Evolutionary conservation across 2,113 vertebrate genomes (phyloP).

Genomic region (Shinisaurus crocodilurus): DNA sequence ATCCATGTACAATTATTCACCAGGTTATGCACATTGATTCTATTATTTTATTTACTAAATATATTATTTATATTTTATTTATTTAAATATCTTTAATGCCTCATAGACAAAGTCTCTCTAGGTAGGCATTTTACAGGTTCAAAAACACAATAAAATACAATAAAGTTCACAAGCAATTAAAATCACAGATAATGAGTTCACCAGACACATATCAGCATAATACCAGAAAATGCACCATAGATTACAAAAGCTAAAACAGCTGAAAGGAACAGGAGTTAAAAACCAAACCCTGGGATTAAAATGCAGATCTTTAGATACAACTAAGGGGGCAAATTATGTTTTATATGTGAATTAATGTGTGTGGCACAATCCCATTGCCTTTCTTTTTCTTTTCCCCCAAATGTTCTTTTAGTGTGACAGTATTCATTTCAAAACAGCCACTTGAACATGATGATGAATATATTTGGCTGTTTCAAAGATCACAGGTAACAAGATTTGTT

Average conservation of each 20-base stretch:
- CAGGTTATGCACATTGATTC: background rate
- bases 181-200: background rate
- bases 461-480: background rate
- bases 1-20: background rate
- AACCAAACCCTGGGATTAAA: no score
- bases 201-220: background rate
- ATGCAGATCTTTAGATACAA: background rate
- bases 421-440: background rate
- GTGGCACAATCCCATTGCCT: no score
- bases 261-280: no score
- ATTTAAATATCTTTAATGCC: background rate
- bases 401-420: background rate
- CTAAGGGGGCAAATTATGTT: background rate
- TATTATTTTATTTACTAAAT: background rate
- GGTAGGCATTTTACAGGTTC: background rate
- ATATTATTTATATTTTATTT: background rate
- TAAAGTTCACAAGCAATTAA: background rate
- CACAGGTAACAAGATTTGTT: background rate
- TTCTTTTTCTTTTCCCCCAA: background rate
- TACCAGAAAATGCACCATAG: background rate
- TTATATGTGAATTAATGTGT: no score
- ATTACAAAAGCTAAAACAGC: background rate
- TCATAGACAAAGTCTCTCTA: background rate
- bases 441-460: background rate
- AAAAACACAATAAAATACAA: background rate